phyloP scores from a whole-genome alignment of 2,113 vertebrate species.

The Hiodon alosoides region DNA sequence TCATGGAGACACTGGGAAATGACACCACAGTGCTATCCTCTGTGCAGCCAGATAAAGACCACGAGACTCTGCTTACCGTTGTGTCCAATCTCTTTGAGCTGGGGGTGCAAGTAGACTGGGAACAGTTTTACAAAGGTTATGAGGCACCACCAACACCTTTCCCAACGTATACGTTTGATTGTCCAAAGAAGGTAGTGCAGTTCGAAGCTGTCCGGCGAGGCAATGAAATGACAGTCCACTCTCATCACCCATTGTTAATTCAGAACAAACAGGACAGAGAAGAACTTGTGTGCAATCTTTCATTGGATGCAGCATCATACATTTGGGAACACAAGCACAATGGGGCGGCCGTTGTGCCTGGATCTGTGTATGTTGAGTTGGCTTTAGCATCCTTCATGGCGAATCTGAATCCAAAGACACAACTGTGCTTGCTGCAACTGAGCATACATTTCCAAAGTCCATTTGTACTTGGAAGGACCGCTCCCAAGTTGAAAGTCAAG shows the following conservation, averaged over 20 bases:
- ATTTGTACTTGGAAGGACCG: conserved; percentile 54
- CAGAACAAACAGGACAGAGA: conserved; percentile 36
- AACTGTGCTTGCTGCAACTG: conserved; percentile 57
- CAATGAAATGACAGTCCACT: conserved; percentile 18
- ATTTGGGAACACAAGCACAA: conserved; percentile 74
- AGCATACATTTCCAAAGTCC: conserved; percentile 63
- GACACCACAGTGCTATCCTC: conserved; percentile 57
- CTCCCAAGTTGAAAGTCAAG: conserved; percentile 58
- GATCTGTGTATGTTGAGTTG: conserved; percentile 70
- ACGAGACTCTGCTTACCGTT: conserved; percentile 52
- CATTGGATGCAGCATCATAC: conserved; percentile 46
- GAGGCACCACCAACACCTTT: conserved; percentile 58
- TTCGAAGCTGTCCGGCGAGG: conserved; percentile 57
- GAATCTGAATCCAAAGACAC: conserved; percentile 54
- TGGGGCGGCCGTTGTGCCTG: conserved; percentile 64
- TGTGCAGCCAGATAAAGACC: conserved; percentile 61
- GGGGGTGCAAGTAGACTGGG: conserved; percentile 68
- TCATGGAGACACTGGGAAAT: conserved; percentile 69
- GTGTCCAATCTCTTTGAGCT: conserved; percentile 69
- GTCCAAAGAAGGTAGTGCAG: conserved; percentile 49
- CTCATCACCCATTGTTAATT: conserved; percentile 52
- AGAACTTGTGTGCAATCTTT: conserved; percentile 60
- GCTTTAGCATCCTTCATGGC: conserved; percentile 65
- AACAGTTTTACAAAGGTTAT: conserved; percentile 59
- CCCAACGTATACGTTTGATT: conserved; percentile 75